Conservation (phyloP, 2,888 invertebrate species). For the Ormyrus thymus region DNA sequence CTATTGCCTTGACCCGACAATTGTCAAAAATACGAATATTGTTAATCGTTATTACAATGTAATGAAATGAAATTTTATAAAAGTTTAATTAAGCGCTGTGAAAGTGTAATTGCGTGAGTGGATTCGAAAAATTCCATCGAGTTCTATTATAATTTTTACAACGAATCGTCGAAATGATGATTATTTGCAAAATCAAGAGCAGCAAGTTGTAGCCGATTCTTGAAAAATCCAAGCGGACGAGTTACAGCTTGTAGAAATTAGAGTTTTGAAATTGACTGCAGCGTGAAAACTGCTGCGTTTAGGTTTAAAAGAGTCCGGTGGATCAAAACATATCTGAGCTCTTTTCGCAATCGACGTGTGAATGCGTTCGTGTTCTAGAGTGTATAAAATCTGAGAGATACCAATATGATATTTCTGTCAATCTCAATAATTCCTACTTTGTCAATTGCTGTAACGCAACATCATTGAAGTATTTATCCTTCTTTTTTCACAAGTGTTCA, state of each 20-base stretch:
- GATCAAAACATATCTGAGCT: slow-evolving; percentile 8
- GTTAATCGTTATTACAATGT: slow-evolving; percentile 28
- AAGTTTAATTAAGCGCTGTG: slow-evolving; percentile 17
- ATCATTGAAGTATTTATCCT: slow-evolving; percentile 25
- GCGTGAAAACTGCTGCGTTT: slow-evolving; percentile 14
- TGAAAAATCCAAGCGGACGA: slow-evolving; percentile 14
- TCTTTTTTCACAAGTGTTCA: slow-evolving; percentile 33
- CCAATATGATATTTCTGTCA: slow-evolving; percentile 46
- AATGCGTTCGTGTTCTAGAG: slow-evolving; percentile 10
- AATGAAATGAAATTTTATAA: slow-evolving; percentile 30
- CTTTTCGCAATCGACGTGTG: slow-evolving; percentile 7
- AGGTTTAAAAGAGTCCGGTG: slow-evolving; percentile 24
- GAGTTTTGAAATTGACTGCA: slow-evolving; percentile 21
- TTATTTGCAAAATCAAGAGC: slow-evolving; percentile 1
- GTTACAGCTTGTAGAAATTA: slow-evolving; percentile 23
- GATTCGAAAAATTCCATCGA: background rate
- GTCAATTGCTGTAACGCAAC: slow-evolving; percentile 52
- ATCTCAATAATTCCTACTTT: slow-evolving; percentile 54
- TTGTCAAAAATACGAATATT: slow-evolving; percentile 39
- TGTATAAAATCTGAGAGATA: slow-evolving; percentile 19
- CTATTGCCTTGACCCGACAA: slow-evolving; percentile 14
- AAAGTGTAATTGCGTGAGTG: slow-evolving; percentile 23
- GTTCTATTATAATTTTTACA: background rate
- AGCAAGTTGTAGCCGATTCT: background rate
- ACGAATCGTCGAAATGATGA: background rate